These are phyloP conservation scores for Ceuthmochares aereus DNA, from an alignment of 2,113 vertebrate species.

Conservation along the genomic window DNA sequence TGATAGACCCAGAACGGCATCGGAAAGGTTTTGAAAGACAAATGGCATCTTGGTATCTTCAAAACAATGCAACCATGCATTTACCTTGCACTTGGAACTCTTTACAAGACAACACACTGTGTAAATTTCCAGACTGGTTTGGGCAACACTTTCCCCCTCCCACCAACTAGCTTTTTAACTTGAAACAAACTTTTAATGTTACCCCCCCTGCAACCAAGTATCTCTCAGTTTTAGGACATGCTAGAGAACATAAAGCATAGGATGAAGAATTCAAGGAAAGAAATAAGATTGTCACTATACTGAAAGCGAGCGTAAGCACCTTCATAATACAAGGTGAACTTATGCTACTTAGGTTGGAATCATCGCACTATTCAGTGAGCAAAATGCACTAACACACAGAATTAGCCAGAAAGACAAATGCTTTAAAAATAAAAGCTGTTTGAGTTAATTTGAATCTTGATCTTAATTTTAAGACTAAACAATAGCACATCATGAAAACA, in stretches of 20 bases:
- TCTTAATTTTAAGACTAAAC: neutral
- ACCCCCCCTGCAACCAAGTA: neutral
- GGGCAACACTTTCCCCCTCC: rapidly evolving
- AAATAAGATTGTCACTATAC: neutral
- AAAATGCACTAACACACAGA: neutral
- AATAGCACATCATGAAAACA: neutral
- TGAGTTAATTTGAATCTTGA: neutral
- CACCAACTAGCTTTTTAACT: neutral
- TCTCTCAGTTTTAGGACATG: neutral
- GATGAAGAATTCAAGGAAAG: constrained; percentile 2
- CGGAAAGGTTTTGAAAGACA: neutral
- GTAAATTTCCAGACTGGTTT: neutral
- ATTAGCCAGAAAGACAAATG: neutral
- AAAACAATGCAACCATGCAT: neutral
- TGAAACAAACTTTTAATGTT: neutral
- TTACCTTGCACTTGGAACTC: neutral
- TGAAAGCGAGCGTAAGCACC: neutral
- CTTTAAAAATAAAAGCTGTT: neutral
- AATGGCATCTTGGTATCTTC: neutral
- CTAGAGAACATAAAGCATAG: neutral
- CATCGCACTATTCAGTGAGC: neutral
- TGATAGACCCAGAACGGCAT: neutral
- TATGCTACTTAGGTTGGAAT: neutral
- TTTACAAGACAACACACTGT: neutral
- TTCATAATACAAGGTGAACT: neutral